Conservation (phyloP, 2,113 vertebrate genomes). For the Miniopterus natalensis region DNA sequence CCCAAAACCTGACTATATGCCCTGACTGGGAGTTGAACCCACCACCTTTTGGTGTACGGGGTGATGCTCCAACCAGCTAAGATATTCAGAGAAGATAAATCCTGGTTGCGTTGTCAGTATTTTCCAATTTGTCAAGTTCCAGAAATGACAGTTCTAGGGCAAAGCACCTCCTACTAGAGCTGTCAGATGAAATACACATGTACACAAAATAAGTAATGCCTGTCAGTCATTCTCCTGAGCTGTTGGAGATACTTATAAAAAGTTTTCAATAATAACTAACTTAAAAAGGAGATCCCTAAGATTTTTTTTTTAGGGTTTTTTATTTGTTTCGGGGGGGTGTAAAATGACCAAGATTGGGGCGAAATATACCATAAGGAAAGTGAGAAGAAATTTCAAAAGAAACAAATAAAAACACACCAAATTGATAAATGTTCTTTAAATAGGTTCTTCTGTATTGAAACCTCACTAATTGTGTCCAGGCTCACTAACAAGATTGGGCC, state of each 20-base stretch:
- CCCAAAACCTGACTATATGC: no score
- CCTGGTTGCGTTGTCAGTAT: not conserved
- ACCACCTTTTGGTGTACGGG: no score
- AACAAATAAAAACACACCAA: not conserved
- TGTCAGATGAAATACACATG: not conserved
- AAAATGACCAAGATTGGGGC: not conserved
- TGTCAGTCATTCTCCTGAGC: not conserved
- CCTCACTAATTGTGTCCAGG: not conserved
- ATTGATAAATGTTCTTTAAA: not conserved
- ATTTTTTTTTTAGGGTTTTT: not conserved
- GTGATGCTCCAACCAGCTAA: not conserved
- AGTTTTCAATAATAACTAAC: not conserved
- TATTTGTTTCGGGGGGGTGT: not conserved
- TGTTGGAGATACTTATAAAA: not conserved
- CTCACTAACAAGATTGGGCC: not conserved
- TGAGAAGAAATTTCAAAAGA: conserved; percentile 11
- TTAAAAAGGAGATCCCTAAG: not conserved
- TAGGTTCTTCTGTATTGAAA: not conserved
- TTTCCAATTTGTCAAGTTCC: not conserved
- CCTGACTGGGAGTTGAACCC: no score
- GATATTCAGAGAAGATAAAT: not conserved
- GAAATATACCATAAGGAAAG: not conserved
- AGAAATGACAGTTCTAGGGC: not conserved
- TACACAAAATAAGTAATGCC: not conserved
- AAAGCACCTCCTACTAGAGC: not conserved